These are phyloP conservation scores for Pogonophryne albipinna DNA, from an alignment of 2,797 vertebrate species.

Conservation along the genomic window DNA sequence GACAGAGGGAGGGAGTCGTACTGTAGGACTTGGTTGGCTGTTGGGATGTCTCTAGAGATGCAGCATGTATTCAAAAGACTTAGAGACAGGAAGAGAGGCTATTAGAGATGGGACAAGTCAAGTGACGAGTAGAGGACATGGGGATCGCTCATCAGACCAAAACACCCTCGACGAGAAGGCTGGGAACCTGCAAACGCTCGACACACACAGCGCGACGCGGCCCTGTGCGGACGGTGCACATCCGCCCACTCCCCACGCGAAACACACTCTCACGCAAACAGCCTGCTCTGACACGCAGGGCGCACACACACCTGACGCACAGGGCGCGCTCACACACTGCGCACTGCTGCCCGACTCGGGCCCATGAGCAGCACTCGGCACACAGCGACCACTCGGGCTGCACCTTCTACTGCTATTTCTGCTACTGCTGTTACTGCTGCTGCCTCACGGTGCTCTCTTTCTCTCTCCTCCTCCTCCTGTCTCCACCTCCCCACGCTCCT, in stretches of 20 bases:
- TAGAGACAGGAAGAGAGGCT: conserved; percentile 63
- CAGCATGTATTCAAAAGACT: conserved; percentile 76
- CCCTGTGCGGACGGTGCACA: conserved; percentile 61
- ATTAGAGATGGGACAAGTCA: conserved; percentile 71
- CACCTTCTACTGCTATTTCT: conserved; percentile 86
- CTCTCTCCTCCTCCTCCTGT: conserved; percentile 84
- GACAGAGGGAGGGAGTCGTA: conserved; percentile 74
- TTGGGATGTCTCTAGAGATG: conserved; percentile 74
- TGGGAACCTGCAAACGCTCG: conserved; percentile 60
- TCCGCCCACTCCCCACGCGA: conserved; percentile 70
- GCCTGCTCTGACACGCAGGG: conserved; percentile 61
- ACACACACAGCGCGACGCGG: conserved; percentile 57
- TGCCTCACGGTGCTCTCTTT: conserved; percentile 86
- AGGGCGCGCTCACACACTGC: conserved; percentile 50
- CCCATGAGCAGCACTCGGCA: conserved; percentile 59
- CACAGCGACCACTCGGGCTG: conserved; percentile 81
- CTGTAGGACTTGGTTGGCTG: conserved; percentile 85
- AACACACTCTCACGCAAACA: conserved; percentile 64
- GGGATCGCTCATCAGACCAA: conserved; percentile 80
- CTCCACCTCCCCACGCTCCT: conserved; percentile 71
- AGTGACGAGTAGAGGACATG: conserved; percentile 76
- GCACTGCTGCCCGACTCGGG: conserved; percentile 52
- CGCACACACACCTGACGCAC: conserved; percentile 44
- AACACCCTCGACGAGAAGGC: conserved; percentile 71
- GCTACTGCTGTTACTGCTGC: conserved; percentile 87